Base-by-base conservation (phyloP, 2,797 vertebrate genomes). In the Anniella stebbinsi region DNA sequence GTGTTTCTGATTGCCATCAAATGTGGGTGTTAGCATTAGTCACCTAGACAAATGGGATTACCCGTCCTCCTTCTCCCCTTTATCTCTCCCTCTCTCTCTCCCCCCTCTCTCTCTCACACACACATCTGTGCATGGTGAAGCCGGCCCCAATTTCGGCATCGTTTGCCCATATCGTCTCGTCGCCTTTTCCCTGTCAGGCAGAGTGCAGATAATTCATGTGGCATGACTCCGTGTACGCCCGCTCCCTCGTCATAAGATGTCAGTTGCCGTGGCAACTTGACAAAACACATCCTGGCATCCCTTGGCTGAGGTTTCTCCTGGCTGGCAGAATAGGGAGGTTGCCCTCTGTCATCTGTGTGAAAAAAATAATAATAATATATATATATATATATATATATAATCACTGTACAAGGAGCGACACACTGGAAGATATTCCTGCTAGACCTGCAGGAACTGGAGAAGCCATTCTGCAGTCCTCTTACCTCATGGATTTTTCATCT, bases 281-380 rank as follows among this genome's bases (percentile, higher is more conserved):
- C 95, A 87, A 96, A 93, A 96, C 95, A 91, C 95, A 93, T 95
- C 95, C 95, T 96, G 97, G 96, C 96, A 97, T 89, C 36, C 78
- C 95, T 87, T 21, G 94, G 95, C 87, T 80, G 94, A 97, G 96
- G 92, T 92, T 96, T 88, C 81, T 91, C 91, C 82, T 87, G 90
- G 95, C 96, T 78, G 94, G 92, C 92, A 92, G 91, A 89, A 84
- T n/a, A 88, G 89, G 95, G 95, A 92, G 89, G 89, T 94, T 69
- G 18, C 87, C 88, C 92, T 89, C 85, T 93, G 91, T 92, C 92
- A 93, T 95, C 91, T 90, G 95, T 90, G 21, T 87, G 0, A 21
- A 90, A 94, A 94, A 90, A 95, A 91, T 94, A 77, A 86, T 38
- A 41, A 67, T 28, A 15, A 21, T 17, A n/a, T 36, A 45, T 45